Base-by-base conservation (phyloP, 2,113 vertebrate genomes). In the Xenopus laevis region DNA sequence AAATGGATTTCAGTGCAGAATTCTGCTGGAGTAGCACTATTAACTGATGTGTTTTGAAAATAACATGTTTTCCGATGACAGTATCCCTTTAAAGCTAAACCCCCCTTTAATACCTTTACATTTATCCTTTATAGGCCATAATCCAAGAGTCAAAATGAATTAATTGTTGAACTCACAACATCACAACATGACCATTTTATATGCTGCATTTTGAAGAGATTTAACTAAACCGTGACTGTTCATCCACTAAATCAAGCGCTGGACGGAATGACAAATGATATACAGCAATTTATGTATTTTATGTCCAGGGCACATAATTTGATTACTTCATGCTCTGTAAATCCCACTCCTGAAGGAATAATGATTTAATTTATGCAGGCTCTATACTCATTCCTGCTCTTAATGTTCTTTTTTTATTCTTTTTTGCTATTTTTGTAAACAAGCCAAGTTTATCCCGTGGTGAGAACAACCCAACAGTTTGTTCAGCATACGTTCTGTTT, bases 381-480 rank as follows among this genome's bases (percentile, higher is more conserved):
- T 58, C 17, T n/a, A 40, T 50, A 59, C 69, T 20, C 20, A 71
- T 15, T 6, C 13, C 20, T n/a, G 18, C 45, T 44, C 20, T 71
- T 62, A 33, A 47, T 33, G 27, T 40, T 23, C 58, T 45, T 4
- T 27, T 9, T 50, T 27, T 27, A 44, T 61, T 13, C 47, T 58
- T 71, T 62, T 58, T n/a, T 23, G 23, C 40, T n/a, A 27, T 69
- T 71, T 47, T 71, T 61, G 69, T 71, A 47, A 71, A 46, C 45
- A 71, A 47, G 69, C 69, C 69, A 71, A 52, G 69, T 71, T 71
- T 17, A 44, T 21, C 69, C 21, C 47, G 4, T 50, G 4, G 44
- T 16, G 69, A 47, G 58, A 71, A 46, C 69, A 20, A 47, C 58
- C 61, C 69, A 71, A 71, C 58, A 47, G 69, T 71, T 62, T 71